A percentile compares a stretch with the other conserved stretches of the same genome.
Evolutionary conservation across 53 echinoderm and acorn worm species (phyloP).

Genomic region (Pentamera pediparva): DNA sequence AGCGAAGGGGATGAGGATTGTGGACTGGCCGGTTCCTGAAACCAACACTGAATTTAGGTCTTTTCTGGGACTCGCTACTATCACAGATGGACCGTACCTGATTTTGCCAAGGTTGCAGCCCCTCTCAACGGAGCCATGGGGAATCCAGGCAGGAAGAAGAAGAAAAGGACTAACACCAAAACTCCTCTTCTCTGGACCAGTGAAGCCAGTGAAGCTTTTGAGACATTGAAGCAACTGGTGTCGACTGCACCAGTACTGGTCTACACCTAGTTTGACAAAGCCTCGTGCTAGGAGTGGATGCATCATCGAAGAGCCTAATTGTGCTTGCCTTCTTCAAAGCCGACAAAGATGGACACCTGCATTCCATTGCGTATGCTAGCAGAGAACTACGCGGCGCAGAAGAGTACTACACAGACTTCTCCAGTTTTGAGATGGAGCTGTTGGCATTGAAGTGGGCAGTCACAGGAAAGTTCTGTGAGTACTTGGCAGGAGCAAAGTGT

Average conservation of each 20-base stretch:
- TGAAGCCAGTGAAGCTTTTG: constrained; percentile 17
- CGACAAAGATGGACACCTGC: too few species aligned
- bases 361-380: too few species aligned
- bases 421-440: too few species aligned
- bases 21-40: constrained; percentile 5
- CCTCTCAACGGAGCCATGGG: constrained; percentile 10
- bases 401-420: too few species aligned
- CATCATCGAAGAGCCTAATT: too few species aligned
- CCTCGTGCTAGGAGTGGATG: too few species aligned
- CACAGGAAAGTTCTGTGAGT: too few species aligned
- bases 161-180: neutral
- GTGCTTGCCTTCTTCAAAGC: too few species aligned
- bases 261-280: constrained; percentile 20
- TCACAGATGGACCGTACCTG: neutral
- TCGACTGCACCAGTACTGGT: constrained; percentile 36
- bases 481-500: too few species aligned
- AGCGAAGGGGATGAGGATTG: neutral
- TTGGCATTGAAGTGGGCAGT: too few species aligned
- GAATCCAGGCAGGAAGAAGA: neutral
- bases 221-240: constrained; percentile 10
- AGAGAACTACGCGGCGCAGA: too few species aligned
- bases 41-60: constrained; percentile 1
- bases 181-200: constrained; percentile 6
- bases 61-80: constrained; percentile 32
- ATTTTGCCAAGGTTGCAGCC: constrained; percentile 26